Conservation (phyloP, 1,140 invertebrate genomes). For the Manduca sexta region DNA sequence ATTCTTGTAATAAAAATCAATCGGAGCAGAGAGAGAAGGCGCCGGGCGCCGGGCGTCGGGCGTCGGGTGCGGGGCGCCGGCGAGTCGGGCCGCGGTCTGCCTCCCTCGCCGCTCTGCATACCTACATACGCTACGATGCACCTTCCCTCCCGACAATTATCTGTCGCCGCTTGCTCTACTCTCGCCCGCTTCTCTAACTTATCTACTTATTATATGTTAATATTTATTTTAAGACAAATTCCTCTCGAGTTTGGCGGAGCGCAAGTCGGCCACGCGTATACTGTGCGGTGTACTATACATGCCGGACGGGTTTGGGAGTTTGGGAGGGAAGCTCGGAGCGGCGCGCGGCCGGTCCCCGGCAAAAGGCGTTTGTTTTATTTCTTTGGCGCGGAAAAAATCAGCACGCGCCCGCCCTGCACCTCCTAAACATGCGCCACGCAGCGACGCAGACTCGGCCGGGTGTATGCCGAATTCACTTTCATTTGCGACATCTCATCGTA, state of each 20-base stretch:
- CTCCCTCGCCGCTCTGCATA: conserved; percentile 34
- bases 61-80: conserved; percentile 48
- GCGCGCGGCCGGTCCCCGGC: conserved; percentile 45
- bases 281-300: background rate
- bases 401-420: conserved; percentile 67
- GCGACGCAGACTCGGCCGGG: conserved; percentile 65
- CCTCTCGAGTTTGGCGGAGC: background rate
- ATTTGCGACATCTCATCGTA: conserved; percentile 68
- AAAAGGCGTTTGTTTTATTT: conserved; percentile 69
- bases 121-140: conserved; percentile 19
- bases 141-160: background rate
- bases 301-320: conserved; percentile 4
- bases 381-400: conserved; percentile 67
- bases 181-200: background rate
- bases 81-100: conserved; percentile 38
- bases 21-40: conserved; percentile 68
- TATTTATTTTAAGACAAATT: background rate
- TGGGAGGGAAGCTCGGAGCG: conserved; percentile 19
- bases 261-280: background rate
- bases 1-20: conserved; percentile 75
- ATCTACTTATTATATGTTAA: background rate
- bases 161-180: background rate
- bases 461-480: conserved; percentile 70
- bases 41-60: no score
- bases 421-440: conserved; percentile 73